These are phyloP conservation scores for Pseudomyrmex sp. DNA, from an alignment of 1,140 invertebrate species.

Conservation along the genomic window DNA sequence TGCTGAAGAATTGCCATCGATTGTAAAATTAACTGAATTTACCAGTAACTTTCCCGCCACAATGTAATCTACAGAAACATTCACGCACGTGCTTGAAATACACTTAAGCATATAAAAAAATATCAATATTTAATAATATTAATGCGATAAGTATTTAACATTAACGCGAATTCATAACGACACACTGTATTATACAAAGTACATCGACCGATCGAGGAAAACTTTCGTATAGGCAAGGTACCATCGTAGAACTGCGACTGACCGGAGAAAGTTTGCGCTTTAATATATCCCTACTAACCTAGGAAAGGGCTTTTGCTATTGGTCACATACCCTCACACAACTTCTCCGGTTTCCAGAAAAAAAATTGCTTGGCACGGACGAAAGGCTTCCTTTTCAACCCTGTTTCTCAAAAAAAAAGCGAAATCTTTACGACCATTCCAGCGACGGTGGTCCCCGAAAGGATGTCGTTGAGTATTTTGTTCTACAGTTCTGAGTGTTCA, in stretches of 20 bases:
- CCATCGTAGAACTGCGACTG: slow-evolving; percentile 41
- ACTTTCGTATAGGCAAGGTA: not conserved
- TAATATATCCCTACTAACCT: slow-evolving; percentile 36
- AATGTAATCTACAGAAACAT: too few species aligned
- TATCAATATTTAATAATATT: too few species aligned
- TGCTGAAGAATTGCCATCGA: too few species aligned
- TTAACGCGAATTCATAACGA: too few species aligned
- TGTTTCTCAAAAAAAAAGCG: slow-evolving; percentile 77
- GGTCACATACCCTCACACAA: slow-evolving; percentile 62
- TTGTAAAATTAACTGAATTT: too few species aligned
- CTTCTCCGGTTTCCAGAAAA: slow-evolving; percentile 42
- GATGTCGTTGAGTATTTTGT: slow-evolving; percentile 32
- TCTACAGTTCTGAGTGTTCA: not conserved
- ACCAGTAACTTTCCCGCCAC: too few species aligned
- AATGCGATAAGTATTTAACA: too few species aligned
- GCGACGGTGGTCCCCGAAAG: slow-evolving; percentile 22
- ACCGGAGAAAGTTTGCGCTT: slow-evolving; percentile 51
- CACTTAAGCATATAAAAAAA: too few species aligned
- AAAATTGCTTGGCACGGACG: slow-evolving; percentile 61
- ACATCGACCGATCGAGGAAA: too few species aligned
- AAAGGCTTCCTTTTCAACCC: slow-evolving; percentile 67
- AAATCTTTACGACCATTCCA: slow-evolving; percentile 78
- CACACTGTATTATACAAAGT: too few species aligned
- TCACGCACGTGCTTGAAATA: too few species aligned
- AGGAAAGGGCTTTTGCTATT: slow-evolving; percentile 73